Percentiles rank a stretch among this genome's conserved stretches.
These are phyloP conservation scores for Pimephales promelas DNA, from an alignment of 2,113 vertebrate genomes.

Conservation along the genomic window DNA sequence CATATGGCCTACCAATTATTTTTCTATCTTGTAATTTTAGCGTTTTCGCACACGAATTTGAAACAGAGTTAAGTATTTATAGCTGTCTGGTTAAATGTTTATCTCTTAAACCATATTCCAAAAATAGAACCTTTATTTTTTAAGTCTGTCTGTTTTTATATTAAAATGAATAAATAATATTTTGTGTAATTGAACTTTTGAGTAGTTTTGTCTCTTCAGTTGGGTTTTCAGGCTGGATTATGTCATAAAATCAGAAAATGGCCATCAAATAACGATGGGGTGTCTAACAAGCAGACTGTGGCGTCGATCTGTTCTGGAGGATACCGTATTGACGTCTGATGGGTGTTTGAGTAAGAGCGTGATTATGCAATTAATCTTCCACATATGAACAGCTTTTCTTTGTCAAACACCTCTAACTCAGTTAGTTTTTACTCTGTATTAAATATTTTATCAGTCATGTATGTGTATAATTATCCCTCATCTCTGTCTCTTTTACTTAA, in stretches of 20 bases:
- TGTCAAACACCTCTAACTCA: not conserved
- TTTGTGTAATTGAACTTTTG: too few relatives aligned
- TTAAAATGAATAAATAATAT: too few relatives aligned
- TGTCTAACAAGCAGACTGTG: conserved; percentile 37
- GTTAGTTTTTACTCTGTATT: not conserved
- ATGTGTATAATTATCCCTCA: not conserved
- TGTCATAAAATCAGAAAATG: not conserved
- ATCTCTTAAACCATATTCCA: too few relatives aligned
- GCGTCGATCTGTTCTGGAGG: not conserved
- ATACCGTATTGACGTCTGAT: not conserved
- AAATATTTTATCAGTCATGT: not conserved
- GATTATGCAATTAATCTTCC: not conserved
- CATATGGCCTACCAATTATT: not conserved
- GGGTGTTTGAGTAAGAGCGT: not conserved
- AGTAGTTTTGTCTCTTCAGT: not conserved
- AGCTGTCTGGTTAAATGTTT: not conserved
- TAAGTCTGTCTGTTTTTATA: too few relatives aligned
- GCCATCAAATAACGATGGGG: conserved; percentile 34
- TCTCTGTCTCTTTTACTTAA: not conserved
- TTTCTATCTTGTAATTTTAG: not conserved
- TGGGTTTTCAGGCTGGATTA: not conserved
- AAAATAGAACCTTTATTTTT: too few relatives aligned
- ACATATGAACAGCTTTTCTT: not conserved
- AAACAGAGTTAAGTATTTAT: not conserved
- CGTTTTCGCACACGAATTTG: not conserved